These are phyloP conservation scores for Gnathonemus longibarbis DNA, from an alignment of 2,113 vertebrate species.

Conservation along the genomic window DNA sequence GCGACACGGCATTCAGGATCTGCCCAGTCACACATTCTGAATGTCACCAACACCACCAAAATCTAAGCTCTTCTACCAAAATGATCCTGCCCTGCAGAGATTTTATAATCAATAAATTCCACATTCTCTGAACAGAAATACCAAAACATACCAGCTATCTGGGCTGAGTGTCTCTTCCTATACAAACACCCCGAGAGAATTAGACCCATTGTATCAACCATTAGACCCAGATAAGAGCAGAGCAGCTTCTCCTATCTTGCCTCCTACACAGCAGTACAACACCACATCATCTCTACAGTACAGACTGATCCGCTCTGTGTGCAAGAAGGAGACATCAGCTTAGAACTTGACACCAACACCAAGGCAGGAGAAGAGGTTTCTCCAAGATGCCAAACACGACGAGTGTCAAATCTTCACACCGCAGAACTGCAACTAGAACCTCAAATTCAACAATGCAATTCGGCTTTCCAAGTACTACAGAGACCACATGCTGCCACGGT, in stretches of 20 bases:
- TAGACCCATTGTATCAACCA: neutral
- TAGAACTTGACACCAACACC: neutral
- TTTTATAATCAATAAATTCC: neutral
- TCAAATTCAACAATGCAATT: neutral
- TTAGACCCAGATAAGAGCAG: neutral
- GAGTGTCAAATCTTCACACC: neutral
- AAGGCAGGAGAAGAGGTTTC: neutral
- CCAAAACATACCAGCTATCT: constrained; percentile 1
- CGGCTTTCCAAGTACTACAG: neutral
- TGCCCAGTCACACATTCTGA: neutral
- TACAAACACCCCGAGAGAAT: neutral
- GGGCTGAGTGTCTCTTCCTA: neutral
- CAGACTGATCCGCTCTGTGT: neutral
- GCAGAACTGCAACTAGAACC: neutral
- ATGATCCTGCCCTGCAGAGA: neutral
- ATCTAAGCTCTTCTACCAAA: neutral
- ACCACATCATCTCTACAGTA: neutral
- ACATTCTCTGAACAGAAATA: neutral
- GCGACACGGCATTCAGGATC: neutral
- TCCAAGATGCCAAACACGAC: neutral
- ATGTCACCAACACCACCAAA: neutral
- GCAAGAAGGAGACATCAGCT: neutral
- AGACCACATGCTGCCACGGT: neutral
- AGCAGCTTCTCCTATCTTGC: neutral
- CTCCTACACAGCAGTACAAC: neutral